Percentiles rank a stretch among this genome's conserved stretches.
Conservation (phyloP, 2,888 invertebrate genomes). For the Parnassius mnemosyne region DNA sequence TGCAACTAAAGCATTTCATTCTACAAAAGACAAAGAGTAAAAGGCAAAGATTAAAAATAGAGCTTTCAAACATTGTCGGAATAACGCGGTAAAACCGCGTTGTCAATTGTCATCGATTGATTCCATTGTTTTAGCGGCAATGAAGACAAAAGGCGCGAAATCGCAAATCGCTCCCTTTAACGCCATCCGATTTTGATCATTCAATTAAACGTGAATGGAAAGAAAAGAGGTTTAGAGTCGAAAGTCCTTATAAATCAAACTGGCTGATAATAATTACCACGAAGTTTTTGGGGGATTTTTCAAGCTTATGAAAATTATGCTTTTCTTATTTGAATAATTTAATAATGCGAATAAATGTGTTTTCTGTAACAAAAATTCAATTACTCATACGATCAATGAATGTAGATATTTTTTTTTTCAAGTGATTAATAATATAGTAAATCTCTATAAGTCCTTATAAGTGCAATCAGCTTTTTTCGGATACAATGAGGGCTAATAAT, state of each 20-base stretch:
- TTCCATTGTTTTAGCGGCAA: conserved; percentile 58
- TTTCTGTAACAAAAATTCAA: conserved; percentile 1
- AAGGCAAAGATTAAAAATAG: conserved; percentile 37
- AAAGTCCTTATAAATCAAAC: conserved; percentile 70
- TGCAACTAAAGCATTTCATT: conserved; percentile 2
- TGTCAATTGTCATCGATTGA: conserved; percentile 54
- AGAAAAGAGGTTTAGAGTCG: conserved; percentile 72
- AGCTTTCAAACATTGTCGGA: conserved; percentile 23
- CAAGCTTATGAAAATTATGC: background rate
- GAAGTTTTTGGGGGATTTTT: conserved; percentile 4
- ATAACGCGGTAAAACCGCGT: conserved; percentile 36
- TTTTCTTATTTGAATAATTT: no score
- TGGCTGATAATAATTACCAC: conserved; percentile 60
- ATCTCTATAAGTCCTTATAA: no score
- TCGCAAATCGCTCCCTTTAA: conserved; percentile 41
- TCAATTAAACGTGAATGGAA: conserved; percentile 70
- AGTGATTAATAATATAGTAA: no score
- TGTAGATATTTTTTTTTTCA: no score
- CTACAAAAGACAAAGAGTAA: conserved; percentile 22
- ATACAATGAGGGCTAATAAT: no score
- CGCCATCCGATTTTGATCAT: conserved; percentile 64
- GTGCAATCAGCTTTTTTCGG: no score
- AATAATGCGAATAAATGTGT: background rate
- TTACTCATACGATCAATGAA: conserved; percentile 5
- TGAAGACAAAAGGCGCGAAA: conserved; percentile 50